Percentiles rank a stretch among this genome's conserved stretches.
Conservation (phyloP, 1,140 invertebrate genomes). For the Gryon sp. region DNA sequence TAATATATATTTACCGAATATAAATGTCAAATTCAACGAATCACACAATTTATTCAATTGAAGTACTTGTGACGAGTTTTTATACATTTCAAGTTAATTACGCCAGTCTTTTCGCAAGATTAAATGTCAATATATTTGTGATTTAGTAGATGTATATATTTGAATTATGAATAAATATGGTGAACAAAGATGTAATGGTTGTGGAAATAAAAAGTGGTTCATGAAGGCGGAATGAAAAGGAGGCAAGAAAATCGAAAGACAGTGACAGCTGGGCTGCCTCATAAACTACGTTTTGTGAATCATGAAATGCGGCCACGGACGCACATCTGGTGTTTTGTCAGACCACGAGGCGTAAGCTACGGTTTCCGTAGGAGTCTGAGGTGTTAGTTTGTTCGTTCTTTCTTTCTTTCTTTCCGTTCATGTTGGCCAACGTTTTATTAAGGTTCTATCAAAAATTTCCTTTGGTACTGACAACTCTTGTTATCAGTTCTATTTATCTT, state of each 20-base stretch:
- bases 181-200: slow-evolving; percentile 7
- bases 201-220: slow-evolving; percentile 25
- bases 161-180: not conserved
- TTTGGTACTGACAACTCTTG: not conserved
- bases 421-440: not conserved
- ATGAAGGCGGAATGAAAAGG: slow-evolving; percentile 32
- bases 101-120: not conserved
- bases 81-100: too few relatives aligned
- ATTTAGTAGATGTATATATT: too few relatives aligned
- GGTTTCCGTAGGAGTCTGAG: slow-evolving; percentile 21
- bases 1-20: too few relatives aligned
- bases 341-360: slow-evolving; percentile 28
- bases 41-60: too few relatives aligned
- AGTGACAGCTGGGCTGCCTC: slow-evolving; percentile 56
- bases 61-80: too few relatives aligned
- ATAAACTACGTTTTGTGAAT: slow-evolving; percentile 58
- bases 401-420: slow-evolving; percentile 8
- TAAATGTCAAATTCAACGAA: too few relatives aligned
- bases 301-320: slow-evolving; percentile 30
- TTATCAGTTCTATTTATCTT: not conserved
- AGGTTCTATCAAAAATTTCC: too few relatives aligned
- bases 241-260: slow-evolving; percentile 46
- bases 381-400: too few relatives aligned
- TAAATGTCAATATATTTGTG: not conserved
- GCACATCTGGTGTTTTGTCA: slow-evolving; percentile 61